Conservation (phyloP, 2,888 invertebrate genomes). For the Trichogramma dendrolimi region DNA sequence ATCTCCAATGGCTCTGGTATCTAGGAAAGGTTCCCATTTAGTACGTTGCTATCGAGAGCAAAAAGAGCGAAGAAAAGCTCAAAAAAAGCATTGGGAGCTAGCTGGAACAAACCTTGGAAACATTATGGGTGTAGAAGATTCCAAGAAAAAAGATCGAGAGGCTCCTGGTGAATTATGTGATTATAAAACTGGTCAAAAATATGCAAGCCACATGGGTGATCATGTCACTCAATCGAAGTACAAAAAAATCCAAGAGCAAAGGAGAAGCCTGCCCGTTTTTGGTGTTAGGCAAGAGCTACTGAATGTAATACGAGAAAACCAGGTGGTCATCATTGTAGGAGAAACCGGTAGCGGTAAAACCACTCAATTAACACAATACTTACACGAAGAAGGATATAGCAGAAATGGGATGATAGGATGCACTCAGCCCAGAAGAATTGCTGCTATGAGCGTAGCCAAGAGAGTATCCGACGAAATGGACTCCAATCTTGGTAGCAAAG, state of each 20-base stretch:
- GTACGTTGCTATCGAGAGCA: constrained; percentile 91
- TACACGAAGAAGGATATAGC: constrained; percentile 96
- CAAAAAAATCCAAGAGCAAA: constrained; percentile 78
- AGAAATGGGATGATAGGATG: constrained; percentile 92
- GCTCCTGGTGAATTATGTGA: constrained; percentile 58
- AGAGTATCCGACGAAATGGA: constrained; percentile 98
- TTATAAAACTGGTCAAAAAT: constrained; percentile 91
- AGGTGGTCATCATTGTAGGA: constrained; percentile 89
- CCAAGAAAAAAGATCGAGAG: constrained; percentile 66
- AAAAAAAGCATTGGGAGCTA: constrained; percentile 98
- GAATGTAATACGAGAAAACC: constrained; percentile 88
- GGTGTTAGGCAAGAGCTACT: constrained; percentile 90
- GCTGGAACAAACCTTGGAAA: constrained; percentile 94
- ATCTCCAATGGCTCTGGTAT: constrained; percentile 94
- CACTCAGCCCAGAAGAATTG: constrained; percentile 94
- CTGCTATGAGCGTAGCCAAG: constrained; percentile 99
- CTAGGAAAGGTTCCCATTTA: constrained; percentile 87
- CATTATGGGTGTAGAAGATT: constrained; percentile 81
- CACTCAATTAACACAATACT: constrained; percentile 94
- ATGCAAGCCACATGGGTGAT: constrained; percentile 88
- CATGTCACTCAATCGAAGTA: constrained; percentile 66
- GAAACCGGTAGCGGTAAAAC: constrained; percentile 97
- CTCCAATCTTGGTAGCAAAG: constrained; percentile 82
- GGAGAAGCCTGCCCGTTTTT: constrained; percentile 90
- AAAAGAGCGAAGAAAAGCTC: constrained; percentile 92